phyloP scores from a whole-genome alignment of 2,797 vertebrate genomes.

The Hypotaenidia okinawae region DNA sequence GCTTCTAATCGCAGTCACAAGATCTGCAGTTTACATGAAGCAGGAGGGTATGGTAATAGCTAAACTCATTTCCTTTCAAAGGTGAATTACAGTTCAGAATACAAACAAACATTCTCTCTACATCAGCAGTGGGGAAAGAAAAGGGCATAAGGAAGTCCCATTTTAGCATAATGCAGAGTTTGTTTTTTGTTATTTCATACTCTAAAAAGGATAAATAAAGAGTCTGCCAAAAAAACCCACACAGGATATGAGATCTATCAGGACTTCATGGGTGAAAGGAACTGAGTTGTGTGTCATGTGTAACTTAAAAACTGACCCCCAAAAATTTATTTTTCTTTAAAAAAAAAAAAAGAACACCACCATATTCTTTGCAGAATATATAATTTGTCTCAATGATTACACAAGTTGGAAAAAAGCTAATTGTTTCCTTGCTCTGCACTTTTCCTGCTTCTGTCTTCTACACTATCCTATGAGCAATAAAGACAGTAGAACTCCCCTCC shows the following conservation, averaged over 20 bases:
- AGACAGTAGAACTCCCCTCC: not conserved
- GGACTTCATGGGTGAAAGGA: not conserved
- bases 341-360: not conserved
- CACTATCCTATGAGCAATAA: not conserved
- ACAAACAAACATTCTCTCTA: slow-evolving; percentile 56
- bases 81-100: slow-evolving; percentile 62
- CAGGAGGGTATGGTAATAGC: slow-evolving; percentile 38
- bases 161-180: slow-evolving; percentile 52
- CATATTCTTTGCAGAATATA: not conserved
- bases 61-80: slow-evolving; percentile 59
- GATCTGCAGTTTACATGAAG: slow-evolving; percentile 32
- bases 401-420: not conserved
- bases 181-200: slow-evolving; percentile 57
- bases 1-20: not conserved
- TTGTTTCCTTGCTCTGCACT: not conserved
- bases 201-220: slow-evolving; percentile 43
- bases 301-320: slow-evolving; percentile 9
- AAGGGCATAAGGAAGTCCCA: slow-evolving; percentile 5
- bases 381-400: not conserved
- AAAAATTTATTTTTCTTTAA: slow-evolving; percentile 2
- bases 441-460: not conserved
- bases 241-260: slow-evolving; percentile 38
- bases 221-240: not conserved
- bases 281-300: not conserved
- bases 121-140: not conserved